Conservation (phyloP, 2,113 vertebrate genomes). For the Mola mola region DNA sequence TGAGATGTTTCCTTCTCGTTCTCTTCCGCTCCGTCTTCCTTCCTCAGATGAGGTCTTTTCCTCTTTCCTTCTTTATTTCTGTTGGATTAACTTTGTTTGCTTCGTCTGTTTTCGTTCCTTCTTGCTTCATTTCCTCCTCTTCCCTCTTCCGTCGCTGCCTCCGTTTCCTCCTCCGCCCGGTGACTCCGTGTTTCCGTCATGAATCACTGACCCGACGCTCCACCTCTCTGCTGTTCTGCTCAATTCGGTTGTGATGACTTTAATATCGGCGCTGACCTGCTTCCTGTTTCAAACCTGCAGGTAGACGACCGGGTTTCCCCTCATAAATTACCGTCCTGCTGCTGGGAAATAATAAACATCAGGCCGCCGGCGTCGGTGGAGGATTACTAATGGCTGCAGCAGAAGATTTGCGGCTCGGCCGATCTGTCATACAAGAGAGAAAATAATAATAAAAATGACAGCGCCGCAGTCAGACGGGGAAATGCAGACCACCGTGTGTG, state of each 20-base stretch:
- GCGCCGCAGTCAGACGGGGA: slow-evolving; percentile 16
- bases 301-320: slow-evolving; percentile 20
- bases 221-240: slow-evolving; percentile 24
- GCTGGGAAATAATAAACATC: slow-evolving; percentile 62
- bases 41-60: too few species aligned
- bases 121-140: too few species aligned
- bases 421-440: slow-evolving; percentile 54
- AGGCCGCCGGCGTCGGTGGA: slow-evolving; percentile 3
- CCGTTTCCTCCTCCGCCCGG: too few species aligned
- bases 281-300: slow-evolving; percentile 50
- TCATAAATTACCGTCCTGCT: slow-evolving; percentile 57
- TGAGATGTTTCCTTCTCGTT: too few species aligned
- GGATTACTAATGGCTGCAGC: slow-evolving; percentile 67
- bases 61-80: too few species aligned
- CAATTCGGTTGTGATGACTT: slow-evolving; percentile 56
- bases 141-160: too few species aligned
- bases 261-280: slow-evolving; percentile 47
- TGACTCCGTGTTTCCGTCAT: slow-evolving; percentile 15
- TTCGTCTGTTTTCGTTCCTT: too few species aligned
- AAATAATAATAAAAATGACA: slow-evolving; percentile 33
- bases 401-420: slow-evolving; percentile 64
- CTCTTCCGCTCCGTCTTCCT: too few species aligned
- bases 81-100: not conserved
- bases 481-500: slow-evolving; percentile 40
- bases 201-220: slow-evolving; percentile 10